Base-by-base conservation (phyloP, 2,113 vertebrate genomes). In the Beaufortia kweichowensis region DNA sequence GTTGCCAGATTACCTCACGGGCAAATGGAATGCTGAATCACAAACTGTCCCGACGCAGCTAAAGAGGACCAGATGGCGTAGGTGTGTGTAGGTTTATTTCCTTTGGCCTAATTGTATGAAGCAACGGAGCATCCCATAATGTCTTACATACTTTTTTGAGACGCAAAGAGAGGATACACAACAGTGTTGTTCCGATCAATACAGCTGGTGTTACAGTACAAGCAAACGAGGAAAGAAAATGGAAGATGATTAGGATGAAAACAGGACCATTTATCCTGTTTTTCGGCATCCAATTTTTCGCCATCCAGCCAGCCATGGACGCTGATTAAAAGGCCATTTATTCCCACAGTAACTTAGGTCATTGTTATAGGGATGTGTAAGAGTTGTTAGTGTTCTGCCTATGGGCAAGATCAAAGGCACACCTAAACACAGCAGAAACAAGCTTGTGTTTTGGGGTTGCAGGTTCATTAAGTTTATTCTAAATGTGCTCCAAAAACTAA, bases 221-320 rank as follows among this genome's bases (percentile, higher is more conserved):
- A 53, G 60, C 19, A 19, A 71, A 65, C 60, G 43, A 62, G 61
- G n/a, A 62, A 8, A 60, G 50, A 66, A 76, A 66, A 76, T 59
- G 21, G 39, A 62, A 33, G 50, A 69, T 82, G 68, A 82, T 75
- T 24, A 78, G 76, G 59, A 61, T 39, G 65, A 65, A 70, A 75
- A 75, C 26, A 50, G 62, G 43, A 59, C 39, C 23, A 65, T 80
- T 75, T 33, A 3, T 75, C 63, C 35, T 53, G 55, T 50, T 48
- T 68, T 69, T 64, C 19, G 17, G 10, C 3, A 8, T 70, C 14
- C 29, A 71, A 68, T 61, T 64, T 23, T n/a, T n/a, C n/a, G 7
- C 29, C 6, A n/a, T n/a, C n/a, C n/a, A 23, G 26, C 14, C n/a
- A 81, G 60, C 39, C 68, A 69, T 74, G 23, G 61, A 46, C 29